Conservation (phyloP, 2,113 vertebrate species). For the Scytalopus superciliaris region DNA sequence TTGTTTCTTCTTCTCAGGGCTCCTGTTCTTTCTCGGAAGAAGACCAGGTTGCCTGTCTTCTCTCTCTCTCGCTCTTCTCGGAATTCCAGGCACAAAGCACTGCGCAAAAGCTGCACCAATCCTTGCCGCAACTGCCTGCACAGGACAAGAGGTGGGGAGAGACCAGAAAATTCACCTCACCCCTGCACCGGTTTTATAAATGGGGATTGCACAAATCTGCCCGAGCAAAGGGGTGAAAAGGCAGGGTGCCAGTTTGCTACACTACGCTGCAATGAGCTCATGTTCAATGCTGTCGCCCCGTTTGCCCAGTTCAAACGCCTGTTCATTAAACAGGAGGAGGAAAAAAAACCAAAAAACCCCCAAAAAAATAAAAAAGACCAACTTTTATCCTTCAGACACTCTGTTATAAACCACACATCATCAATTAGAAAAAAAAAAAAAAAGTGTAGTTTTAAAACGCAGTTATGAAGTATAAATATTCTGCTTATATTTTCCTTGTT, state of each 20-base stretch:
- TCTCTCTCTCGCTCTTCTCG: conserved; percentile 65
- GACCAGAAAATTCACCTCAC: conserved; percentile 76
- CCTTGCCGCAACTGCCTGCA: conserved; percentile 71
- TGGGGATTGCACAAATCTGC: conserved; percentile 71
- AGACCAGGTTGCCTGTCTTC: conserved; percentile 66
- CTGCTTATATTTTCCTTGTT: conserved; percentile 67
- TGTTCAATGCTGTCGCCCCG: conserved; percentile 63
- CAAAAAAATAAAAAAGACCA: neutral
- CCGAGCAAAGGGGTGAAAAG: conserved; percentile 78
- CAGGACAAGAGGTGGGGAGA: conserved; percentile 72
- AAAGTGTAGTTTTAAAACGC: conserved; percentile 51
- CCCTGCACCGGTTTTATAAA: conserved; percentile 71
- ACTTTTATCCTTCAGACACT: conserved; percentile 67
- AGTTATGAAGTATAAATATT: conserved; percentile 70
- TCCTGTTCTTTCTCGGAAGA: conserved; percentile 70
- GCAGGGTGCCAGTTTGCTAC: conserved; percentile 84
- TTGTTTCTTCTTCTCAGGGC: conserved; percentile 65
- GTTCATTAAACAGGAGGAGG: conserved; percentile 62
- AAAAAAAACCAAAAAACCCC: neutral
- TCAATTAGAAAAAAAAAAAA: conserved; percentile 30
- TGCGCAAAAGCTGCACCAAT: conserved; percentile 80
- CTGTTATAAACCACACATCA: conserved; percentile 21
- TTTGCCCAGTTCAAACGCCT: conserved; percentile 75
- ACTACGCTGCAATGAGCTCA: conserved; percentile 82
- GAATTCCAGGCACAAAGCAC: conserved; percentile 81